phyloP scores from a whole-genome alignment of 2,797 vertebrate genomes.

The Anguilla marmorata region DNA sequence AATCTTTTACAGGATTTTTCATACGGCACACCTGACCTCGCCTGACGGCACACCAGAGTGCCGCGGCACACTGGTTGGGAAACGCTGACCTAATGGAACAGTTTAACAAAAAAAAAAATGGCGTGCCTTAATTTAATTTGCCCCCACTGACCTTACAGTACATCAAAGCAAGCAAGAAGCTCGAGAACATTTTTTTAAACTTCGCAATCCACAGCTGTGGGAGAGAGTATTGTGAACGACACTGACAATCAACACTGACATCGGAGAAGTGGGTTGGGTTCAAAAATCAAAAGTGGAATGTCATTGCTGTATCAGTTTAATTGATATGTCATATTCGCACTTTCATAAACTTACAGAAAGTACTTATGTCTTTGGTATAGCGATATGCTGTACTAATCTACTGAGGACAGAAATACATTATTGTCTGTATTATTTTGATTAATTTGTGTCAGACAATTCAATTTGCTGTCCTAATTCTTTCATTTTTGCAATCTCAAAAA shows the following conservation, averaged over 20 bases:
- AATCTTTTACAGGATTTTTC: too few relatives aligned
- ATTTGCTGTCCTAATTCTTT: background rate
- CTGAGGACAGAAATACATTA: conserved; percentile 7
- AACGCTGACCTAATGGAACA: background rate
- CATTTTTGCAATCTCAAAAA: background rate
- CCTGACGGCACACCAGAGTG: too few relatives aligned
- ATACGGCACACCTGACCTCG: too few relatives aligned
- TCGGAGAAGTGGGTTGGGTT: conserved; percentile 5
- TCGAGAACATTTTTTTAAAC: background rate
- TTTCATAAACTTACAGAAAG: background rate
- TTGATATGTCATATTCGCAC: background rate
- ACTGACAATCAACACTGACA: conserved; percentile 1
- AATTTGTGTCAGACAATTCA: background rate
- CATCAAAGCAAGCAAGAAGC: conserved; percentile 9
- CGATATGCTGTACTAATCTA: background rate
- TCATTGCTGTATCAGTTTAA: background rate
- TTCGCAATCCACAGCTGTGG: background rate
- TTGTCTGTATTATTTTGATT: background rate
- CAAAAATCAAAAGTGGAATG: conserved; percentile 8
- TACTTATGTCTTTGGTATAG: background rate
- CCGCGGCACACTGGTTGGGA: too few relatives aligned
- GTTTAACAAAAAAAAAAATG: conserved; percentile 2
- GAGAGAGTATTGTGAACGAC: background rate
- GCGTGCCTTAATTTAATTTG: background rate
- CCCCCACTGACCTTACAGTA: conserved; percentile 3